phyloP scores from a whole-genome alignment of 2,113 vertebrate genomes.

The Carlito syrichta region DNA sequence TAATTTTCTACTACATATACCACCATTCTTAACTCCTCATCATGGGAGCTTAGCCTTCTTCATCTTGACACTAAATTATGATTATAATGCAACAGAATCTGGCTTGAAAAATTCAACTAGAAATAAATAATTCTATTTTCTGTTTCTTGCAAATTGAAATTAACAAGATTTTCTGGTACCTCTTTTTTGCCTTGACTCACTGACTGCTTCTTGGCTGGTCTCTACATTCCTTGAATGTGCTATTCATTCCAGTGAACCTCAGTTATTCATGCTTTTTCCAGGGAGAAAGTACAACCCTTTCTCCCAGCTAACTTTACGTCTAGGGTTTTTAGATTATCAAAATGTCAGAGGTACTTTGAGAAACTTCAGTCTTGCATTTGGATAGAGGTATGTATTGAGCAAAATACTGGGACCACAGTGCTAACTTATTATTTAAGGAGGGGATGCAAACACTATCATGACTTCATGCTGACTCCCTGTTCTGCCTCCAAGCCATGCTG shows the following conservation, averaged over 20 bases:
- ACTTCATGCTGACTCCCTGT: not conserved
- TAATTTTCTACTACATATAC: not conserved
- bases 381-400: not conserved
- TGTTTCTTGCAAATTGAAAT: not conserved
- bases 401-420: not conserved
- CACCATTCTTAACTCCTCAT: not conserved
- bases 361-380: not conserved
- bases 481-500: not conserved
- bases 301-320: not conserved
- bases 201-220: not conserved
- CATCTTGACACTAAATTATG: not conserved
- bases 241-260: not conserved
- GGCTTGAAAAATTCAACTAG: conserved; percentile 10
- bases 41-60: not conserved
- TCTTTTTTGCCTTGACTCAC: not conserved
- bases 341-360: not conserved
- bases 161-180: not conserved
- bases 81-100: not conserved
- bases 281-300: not conserved
- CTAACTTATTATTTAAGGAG: not conserved
- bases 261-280: not conserved
- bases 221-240: not conserved
- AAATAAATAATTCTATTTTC: not conserved
- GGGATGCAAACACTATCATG: not conserved
- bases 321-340: not conserved